Base-by-base conservation (phyloP, 2,113 vertebrate genomes). In the Apteryx owenii region DNA sequence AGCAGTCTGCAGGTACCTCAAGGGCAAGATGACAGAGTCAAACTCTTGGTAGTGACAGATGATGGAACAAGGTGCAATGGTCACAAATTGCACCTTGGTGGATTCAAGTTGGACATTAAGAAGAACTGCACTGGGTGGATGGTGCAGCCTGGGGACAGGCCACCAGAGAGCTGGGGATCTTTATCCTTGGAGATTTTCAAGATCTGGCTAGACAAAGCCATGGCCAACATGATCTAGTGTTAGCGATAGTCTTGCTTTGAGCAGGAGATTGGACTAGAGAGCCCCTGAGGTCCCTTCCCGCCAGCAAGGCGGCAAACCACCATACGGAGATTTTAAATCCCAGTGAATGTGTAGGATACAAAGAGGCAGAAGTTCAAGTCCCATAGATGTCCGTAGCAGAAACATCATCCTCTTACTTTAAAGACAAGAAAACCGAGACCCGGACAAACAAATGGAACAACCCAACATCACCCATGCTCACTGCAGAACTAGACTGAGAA, bases 241-340 rank as follows among this genome's bases (percentile, higher is more conserved):
- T 38, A 38, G 36, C 36, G 7, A 38, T 38, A 38, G 36, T 38
- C 36, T 40, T 40, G 17, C 53, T 79, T 51, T 2, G 31, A 82
- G 71, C 28, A 68, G 46, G 33, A 81, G n/a, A n/a, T 16, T 19
- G 36, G 22, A 26, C 54, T 65, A 16, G 44, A 76, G 50, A 70
- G 14, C 20, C 60, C 69, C 56, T 60, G 85, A 70, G 48, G 42
- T 50, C 73, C 62, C 23, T 26, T 28, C 51, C 25, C 73, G n/a
- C 56, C 19, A 2, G 1, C 31, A 62, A 64, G 28, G 61, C 23
- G 8, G 21, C 0, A 6, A 79, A 36, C 4, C 38, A 42, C 33
- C 0, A 0, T 5, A 25, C 0, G 1, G 66, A 56, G 73, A 69
- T 2, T n/a, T 22, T 29, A 58, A 64, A 80, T 25, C 61, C 79